Evolutionary conservation across 2,888 invertebrate species (phyloP).

Genomic region (Coenonympha glycerion): DNA sequence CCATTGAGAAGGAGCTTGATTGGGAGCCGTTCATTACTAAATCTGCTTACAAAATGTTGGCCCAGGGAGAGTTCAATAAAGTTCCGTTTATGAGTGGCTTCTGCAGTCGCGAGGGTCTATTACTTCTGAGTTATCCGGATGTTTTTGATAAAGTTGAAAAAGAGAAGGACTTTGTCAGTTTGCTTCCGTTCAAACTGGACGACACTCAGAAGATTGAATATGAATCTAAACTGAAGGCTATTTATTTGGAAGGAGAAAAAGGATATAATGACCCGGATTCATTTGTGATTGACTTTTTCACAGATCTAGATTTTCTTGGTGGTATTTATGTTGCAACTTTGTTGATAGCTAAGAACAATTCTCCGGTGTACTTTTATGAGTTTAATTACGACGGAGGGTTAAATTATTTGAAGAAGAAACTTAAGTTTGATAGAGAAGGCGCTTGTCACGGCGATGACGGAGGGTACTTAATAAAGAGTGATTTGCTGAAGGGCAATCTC

Average conservation of each 20-base stretch:
- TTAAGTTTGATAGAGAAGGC: conserved; percentile 62
- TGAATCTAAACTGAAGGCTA: conserved; percentile 46
- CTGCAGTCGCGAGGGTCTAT: conserved; percentile 64
- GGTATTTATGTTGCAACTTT: conserved; percentile 51
- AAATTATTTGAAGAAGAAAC: conserved; percentile 66
- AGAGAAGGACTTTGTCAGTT: conserved; percentile 46
- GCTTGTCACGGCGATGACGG: conserved; percentile 78
- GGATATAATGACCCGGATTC: conserved; percentile 51
- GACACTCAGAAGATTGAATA: conserved; percentile 38
- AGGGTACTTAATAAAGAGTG: conserved; percentile 71
- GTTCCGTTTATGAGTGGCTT: conserved; percentile 71
- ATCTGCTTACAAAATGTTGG: conserved; percentile 52
- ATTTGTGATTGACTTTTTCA: conserved; percentile 62
- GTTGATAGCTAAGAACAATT: conserved; percentile 48
- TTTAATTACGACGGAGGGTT: conserved; percentile 75
- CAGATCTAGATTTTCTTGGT: conserved; percentile 66
- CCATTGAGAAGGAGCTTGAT: conserved; percentile 54
- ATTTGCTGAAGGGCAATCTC: conserved; percentile 37
- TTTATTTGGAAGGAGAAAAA: conserved; percentile 62
- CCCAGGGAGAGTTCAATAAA: conserved; percentile 58
- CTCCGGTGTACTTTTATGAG: conserved; percentile 75
- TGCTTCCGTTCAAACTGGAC: conserved; percentile 50
- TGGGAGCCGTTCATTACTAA: conserved; percentile 65
- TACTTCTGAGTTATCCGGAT: conserved; percentile 42
- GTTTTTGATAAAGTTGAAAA: conserved; percentile 54